These are phyloP conservation scores for Dendrophyllia cribrosa DNA, from an alignment of 64 coral and sea anemone species.

Conservation along the genomic window DNA sequence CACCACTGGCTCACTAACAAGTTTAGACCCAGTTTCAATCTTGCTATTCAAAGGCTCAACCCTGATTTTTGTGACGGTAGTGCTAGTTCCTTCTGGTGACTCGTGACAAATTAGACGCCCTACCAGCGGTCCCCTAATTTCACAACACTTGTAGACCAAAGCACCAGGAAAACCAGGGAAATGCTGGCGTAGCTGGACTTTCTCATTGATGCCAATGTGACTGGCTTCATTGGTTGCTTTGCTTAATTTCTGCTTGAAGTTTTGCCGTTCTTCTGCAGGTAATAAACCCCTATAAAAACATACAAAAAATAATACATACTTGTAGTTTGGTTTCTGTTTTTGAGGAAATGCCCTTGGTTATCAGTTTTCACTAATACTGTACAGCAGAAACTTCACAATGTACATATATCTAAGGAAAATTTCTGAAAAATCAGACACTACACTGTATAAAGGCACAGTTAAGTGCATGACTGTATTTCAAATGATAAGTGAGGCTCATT, in stretches of 20 bases:
- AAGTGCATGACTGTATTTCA: no score
- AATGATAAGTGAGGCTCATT: no score
- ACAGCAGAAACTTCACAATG: no score
- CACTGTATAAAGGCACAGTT: no score
- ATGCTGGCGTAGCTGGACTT: constrained; percentile 84
- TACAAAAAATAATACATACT: neutral
- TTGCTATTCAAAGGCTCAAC: constrained; percentile 54
- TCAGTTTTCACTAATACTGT: no score
- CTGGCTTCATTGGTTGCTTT: constrained; percentile 76
- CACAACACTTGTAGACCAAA: constrained; percentile 78
- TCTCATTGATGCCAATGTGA: constrained; percentile 75
- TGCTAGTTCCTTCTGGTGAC: constrained; percentile 74
- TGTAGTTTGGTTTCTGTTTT: no score
- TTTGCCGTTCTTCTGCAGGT: constrained; percentile 89
- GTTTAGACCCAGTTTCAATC: neutral
- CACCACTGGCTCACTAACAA: neutral
- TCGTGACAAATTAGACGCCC: constrained; percentile 82
- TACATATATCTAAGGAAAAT: no score
- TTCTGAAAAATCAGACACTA: no score
- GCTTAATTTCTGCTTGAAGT: constrained; percentile 89
- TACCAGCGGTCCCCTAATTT: constrained; percentile 77
- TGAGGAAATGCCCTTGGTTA: no score
- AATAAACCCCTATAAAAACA: constrained; percentile 79
- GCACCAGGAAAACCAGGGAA: constrained; percentile 95
- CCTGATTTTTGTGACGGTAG: constrained; percentile 74